Base-by-base conservation (phyloP, 2,888 invertebrate species). In the Drosophila trichaetosa region DNA sequence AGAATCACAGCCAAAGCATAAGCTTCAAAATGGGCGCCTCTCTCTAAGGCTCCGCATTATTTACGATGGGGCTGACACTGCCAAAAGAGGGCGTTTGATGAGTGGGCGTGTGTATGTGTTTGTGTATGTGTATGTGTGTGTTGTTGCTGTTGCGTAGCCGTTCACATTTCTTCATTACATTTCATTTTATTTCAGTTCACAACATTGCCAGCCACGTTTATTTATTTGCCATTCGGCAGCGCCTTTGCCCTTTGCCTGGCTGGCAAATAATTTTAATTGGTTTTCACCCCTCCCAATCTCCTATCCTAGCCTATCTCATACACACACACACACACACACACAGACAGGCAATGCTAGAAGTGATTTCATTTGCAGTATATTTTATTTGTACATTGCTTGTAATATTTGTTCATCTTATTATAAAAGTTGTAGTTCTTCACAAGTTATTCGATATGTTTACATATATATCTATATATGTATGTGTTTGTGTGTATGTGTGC, bases 111-210 rank as follows among this genome's bases (percentile, higher is more conserved):
- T 42, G 27, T 68, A 11, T 27, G 4, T 24, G 36, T 60, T 38
- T 53, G n/a, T 48, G 52, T 64, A 31, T 46, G 38, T 57, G 64
- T 48, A 33, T 66, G 49, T 38, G 60, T 42, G n/a, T 51, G 40
- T 31, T 38, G 46, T 52, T 49, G 61, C 36, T 61, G 58, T 56
- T 78, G 80, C 80, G 78, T 72, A 68, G 68, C 82, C 66, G 82
- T 83, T 84, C 82, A 84, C 82, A 83, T 87, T 87, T 82, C 87
- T 84, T 73, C 86, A 85, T 87, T 85, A 82, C 83, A 85, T 87
- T 83, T 87, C 76, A 82, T 79, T 84, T 79, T 87, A 69, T 82
- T 84, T 76, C 87, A 80, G 78, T 84, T 83, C 76, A 63, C 76
- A 80, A 80, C 64, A 80, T 76, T 69, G 60, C 51, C 60, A 77